Conservation (phyloP, 1,140 invertebrate genomes). For the Leguminivora glycinivorella region DNA sequence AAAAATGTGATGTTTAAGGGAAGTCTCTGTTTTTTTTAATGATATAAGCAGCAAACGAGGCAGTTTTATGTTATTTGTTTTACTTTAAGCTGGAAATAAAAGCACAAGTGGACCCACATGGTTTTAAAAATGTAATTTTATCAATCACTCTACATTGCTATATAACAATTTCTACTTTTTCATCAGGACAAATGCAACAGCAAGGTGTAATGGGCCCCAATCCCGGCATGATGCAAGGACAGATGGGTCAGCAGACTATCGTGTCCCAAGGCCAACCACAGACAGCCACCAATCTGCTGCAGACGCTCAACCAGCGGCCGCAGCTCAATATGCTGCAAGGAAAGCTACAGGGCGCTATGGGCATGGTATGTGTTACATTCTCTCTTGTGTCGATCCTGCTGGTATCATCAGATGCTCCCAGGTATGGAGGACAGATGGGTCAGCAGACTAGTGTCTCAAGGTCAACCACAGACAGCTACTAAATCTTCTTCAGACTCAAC, state of each 20-base stretch:
- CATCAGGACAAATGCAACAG: constrained; percentile 77
- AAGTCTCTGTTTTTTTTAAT: too few relatives aligned
- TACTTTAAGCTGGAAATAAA: too few relatives aligned
- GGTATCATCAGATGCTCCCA: too few relatives aligned
- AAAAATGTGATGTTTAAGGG: too few relatives aligned
- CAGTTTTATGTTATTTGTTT: too few relatives aligned
- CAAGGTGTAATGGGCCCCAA: constrained; percentile 79
- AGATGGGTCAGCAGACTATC: constrained; percentile 65
- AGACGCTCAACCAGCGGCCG: constrained; percentile 67
- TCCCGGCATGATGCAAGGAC: constrained; percentile 70
- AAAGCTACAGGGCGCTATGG: constrained; percentile 58
- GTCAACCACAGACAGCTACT: constrained; percentile 65
- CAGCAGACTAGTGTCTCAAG: constrained; percentile 66
- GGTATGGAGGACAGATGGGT: constrained; percentile 61
- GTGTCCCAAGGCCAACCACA: constrained; percentile 67
- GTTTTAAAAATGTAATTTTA: too few relatives aligned
- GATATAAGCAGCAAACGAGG: too few relatives aligned
- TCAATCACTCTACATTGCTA: too few relatives aligned
- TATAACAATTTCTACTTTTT: background rate
- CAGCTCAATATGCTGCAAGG: constrained; percentile 70
- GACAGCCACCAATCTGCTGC: constrained; percentile 66
- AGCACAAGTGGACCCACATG: too few relatives aligned
- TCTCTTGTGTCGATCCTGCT: too few relatives aligned
- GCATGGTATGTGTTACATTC: constrained; percentile 38
- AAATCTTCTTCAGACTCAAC: constrained; percentile 68